These are phyloP conservation scores for Clamator glandarius DNA, from an alignment of 2,797 vertebrate species.

Conservation along the genomic window DNA sequence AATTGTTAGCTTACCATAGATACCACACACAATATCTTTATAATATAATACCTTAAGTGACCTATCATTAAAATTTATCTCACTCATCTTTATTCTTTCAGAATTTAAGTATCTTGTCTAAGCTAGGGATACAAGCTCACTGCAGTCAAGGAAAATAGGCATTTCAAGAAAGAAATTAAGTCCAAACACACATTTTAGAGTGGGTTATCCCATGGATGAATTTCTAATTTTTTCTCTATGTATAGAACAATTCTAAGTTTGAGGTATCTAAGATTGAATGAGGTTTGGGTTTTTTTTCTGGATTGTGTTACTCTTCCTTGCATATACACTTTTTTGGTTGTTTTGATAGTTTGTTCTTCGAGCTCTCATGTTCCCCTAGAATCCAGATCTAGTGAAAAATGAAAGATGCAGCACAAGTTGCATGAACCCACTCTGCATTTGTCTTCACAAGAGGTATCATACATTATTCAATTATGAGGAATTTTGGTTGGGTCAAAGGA, in stretches of 20 bases:
- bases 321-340: not conserved
- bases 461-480: not conserved
- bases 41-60: not conserved
- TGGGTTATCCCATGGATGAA: not conserved
- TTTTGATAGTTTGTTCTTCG: not conserved
- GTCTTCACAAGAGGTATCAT: not conserved
- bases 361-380: not conserved
- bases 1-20: not conserved
- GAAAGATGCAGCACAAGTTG: not conserved
- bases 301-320: not conserved
- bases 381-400: not conserved
- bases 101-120: not conserved
- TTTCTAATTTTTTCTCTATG: not conserved
- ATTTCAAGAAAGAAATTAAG: not conserved
- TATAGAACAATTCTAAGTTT: not conserved
- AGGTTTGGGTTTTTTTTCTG: not conserved
- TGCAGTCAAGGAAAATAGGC: not conserved
- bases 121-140: not conserved
- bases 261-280: not conserved
- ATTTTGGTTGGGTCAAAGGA: not conserved
- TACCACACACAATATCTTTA: rapidly evolving
- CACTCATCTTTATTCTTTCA: not conserved
- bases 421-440: not conserved
- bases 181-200: not conserved
- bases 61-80: not conserved